Evolutionary conservation across 2,113 vertebrate genomes (phyloP).

Genomic region (Neolamprologus longior): DNA sequence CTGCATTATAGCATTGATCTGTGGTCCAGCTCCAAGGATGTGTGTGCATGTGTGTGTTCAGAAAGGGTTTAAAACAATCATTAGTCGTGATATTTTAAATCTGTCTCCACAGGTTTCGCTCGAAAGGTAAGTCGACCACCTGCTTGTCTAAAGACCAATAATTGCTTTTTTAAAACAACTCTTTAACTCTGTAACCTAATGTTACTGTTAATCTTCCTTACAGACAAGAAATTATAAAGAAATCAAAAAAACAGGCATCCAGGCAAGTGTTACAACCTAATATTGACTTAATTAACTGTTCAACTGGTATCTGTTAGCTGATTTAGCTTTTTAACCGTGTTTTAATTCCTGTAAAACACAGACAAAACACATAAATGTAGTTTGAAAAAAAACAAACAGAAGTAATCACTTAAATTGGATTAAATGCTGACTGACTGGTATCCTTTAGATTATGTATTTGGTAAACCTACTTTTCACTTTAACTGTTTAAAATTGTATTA

Average conservation of each 20-base stretch:
- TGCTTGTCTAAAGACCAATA: not conserved
- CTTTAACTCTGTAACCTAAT: not conserved
- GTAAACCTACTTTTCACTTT: not conserved
- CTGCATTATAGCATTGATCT: not conserved
- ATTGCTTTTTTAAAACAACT: not conserved
- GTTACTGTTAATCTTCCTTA: not conserved
- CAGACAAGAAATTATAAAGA: not conserved
- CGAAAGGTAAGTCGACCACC: not conserved
- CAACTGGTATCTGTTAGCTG: not conserved
- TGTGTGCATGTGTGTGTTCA: not conserved
- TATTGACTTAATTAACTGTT: not conserved
- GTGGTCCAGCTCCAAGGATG: not conserved
- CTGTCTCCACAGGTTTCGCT: not conserved
- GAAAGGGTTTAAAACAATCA: not conserved
- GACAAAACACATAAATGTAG: not conserved
- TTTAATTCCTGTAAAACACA: not conserved
- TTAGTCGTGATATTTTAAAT: not conserved
- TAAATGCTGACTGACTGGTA: not conserved
- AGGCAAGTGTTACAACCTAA: not conserved
- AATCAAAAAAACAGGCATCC: not conserved
- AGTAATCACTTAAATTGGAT: not conserved
- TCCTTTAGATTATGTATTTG: not conserved
- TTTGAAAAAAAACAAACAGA: not conserved
- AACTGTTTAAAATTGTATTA: not conserved
- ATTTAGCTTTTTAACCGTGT: not conserved